Base-by-base conservation (phyloP, 2,797 vertebrate genomes). In the Sphenodon punctatus region DNA sequence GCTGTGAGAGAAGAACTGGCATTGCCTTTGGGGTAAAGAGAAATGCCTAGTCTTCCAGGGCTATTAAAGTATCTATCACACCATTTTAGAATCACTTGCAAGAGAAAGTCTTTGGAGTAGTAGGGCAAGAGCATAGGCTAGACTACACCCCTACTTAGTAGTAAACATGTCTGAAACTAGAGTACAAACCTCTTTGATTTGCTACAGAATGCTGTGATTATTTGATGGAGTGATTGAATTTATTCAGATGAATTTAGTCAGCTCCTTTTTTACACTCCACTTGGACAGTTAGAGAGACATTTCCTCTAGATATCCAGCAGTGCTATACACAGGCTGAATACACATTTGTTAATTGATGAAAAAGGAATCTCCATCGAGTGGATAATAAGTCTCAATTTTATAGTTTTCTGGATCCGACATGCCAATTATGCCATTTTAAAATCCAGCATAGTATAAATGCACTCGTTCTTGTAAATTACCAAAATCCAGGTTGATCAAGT, bases 341-440 rank as follows among this genome's bases (percentile, higher is more conserved):
- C 55, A n/a, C n/a, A n/a, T n/a, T n/a, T 55, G 14, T 30, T 55
- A 55, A 10, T 27, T 55, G 9, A 27, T 27, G 27, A 55, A 27
- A 88, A 88, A n/a, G n/a, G n/a, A n/a, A n/a, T n/a, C n/a, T n/a
- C n/a, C n/a, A n/a, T n/a, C n/a, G n/a, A n/a, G n/a, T n/a, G n/a
- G n/a, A n/a, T n/a, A n/a, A n/a, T n/a, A n/a, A n/a, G n/a, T 58
- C 32, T 65, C 10, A 15, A 7, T 1, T 53, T 84, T 78, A n/a
- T 53, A 60, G 17, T 71, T 38, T 38, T 30, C 77, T 75, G 48
- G 8, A 51, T 67, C 65, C 86, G 64, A 74, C 59, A 82, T 75
- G 80, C 68, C 79, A 75, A 74, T 72, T 79, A 42, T 51, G 43
- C 42, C 17, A 55, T n/a, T 79, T 59, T 67, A 75, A 84, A 87